phyloP scores from a whole-genome alignment of 2,888 invertebrate species.

The Hemithea aestivaria region DNA sequence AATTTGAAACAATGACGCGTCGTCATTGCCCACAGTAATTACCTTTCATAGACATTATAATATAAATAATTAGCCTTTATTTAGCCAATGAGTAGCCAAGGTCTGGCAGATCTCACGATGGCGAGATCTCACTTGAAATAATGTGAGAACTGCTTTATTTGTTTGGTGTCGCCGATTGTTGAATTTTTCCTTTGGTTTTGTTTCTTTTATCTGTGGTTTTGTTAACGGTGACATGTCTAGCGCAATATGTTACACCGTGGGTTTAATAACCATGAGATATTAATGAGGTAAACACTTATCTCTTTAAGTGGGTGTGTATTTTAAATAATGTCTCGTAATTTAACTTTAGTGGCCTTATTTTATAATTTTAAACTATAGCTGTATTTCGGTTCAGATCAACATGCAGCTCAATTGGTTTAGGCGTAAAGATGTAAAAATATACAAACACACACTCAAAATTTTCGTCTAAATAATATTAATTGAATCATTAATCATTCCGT shows the following conservation, averaged over 20 bases:
- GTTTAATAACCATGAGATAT: not conserved
- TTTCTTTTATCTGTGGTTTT: slow-evolving; percentile 14
- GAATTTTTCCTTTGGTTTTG: slow-evolving; percentile 3
- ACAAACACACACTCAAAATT: too few relatives aligned
- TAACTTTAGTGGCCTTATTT: too few relatives aligned
- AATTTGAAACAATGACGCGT: slow-evolving; percentile 13
- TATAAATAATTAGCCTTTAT: slow-evolving; percentile 23
- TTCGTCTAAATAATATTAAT: too few relatives aligned
- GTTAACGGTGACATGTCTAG: slow-evolving; percentile 1
- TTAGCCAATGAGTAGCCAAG: slow-evolving; percentile 27
- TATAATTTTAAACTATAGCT: too few relatives aligned
- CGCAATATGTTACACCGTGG: slow-evolving; percentile 14
- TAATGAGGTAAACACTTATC: too few relatives aligned
- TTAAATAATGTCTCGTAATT: too few relatives aligned
- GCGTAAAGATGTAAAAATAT: too few relatives aligned
- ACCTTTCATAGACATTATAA: slow-evolving; percentile 23
- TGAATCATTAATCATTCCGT: too few relatives aligned
- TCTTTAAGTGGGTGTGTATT: not conserved
- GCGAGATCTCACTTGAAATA: slow-evolving; percentile 24
- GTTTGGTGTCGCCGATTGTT: slow-evolving; percentile 25
- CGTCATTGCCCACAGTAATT: slow-evolving; percentile 21
- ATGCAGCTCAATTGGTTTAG: too few relatives aligned
- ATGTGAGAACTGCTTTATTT: slow-evolving; percentile 28
- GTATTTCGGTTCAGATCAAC: too few relatives aligned
- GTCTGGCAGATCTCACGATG: slow-evolving; percentile 22